phyloP scores from a whole-genome alignment of 2,113 vertebrate genomes.

The Petrocephalus microphthalmus region DNA sequence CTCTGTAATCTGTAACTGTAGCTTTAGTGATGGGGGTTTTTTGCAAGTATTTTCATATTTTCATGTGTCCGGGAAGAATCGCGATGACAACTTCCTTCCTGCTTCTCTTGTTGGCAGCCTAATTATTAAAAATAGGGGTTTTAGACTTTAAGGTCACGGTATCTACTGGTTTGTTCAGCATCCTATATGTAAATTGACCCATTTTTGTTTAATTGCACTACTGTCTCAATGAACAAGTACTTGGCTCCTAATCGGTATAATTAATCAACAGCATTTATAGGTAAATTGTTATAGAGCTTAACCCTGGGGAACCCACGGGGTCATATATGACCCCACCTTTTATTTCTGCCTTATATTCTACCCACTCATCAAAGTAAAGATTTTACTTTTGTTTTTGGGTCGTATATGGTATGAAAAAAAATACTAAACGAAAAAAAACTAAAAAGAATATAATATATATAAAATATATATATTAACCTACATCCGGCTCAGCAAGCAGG shows the following conservation, averaged over 20 bases:
- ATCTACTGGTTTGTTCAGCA: neutral
- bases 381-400: no score
- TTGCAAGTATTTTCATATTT: neutral
- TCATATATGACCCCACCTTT: no score
- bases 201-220: neutral
- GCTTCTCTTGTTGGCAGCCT: neutral
- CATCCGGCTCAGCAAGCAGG: no score
- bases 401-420: no score
- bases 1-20: neutral
- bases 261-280: neutral
- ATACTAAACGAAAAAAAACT: no score
- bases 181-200: neutral
- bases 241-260: neutral
- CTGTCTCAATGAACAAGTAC: neutral
- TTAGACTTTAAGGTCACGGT: neutral
- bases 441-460: no score
- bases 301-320: no score
- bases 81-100: neutral
- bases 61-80: neutral
- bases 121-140: neutral
- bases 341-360: no score
- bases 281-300: neutral
- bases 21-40: neutral
- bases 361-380: no score
- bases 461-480: no score